These are phyloP conservation scores for Temnothorax ravouxi DNA, from an alignment of 2,888 invertebrate species.

Conservation along the genomic window DNA sequence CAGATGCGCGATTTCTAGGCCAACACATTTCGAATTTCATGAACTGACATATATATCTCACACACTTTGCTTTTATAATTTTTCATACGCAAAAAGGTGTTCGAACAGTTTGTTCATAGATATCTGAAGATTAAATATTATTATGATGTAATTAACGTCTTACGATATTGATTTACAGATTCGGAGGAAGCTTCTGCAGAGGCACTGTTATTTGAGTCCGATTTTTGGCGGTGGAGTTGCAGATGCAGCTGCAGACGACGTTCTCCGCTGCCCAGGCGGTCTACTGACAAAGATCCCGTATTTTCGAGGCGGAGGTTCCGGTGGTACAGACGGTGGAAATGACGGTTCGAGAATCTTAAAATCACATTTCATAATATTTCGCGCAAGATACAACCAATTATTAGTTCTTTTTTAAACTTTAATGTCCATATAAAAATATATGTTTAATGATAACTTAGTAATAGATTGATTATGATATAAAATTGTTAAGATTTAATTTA, in stretches of 20 bases:
- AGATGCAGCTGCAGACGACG: slow-evolving; percentile 59
- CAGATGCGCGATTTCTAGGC: neutral
- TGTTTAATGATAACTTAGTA: neutral
- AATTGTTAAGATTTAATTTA: neutral
- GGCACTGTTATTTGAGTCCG: slow-evolving; percentile 80
- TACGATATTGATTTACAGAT: slow-evolving; percentile 60
- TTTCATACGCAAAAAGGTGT: neutral
- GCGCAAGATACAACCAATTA: neutral
- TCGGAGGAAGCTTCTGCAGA: slow-evolving; percentile 79
- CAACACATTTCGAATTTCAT: neutral
- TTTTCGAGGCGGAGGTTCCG: slow-evolving; percentile 82
- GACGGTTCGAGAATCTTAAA: slow-evolving; percentile 83
- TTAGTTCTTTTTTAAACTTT: neutral
- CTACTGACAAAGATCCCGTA: slow-evolving; percentile 83
- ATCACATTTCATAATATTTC: slow-evolving; percentile 26
- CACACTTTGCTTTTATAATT: neutral
- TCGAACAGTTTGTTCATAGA: neutral
- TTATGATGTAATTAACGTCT: slow-evolving; percentile 1
- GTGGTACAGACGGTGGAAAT: slow-evolving; percentile 80
- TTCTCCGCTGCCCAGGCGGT: slow-evolving; percentile 77
- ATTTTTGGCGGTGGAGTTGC: slow-evolving; percentile 73
- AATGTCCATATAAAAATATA: neutral
- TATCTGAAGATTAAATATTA: slow-evolving; percentile 12
- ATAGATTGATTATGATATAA: neutral
- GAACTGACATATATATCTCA: neutral